Conservation (phyloP, 2,113 vertebrate species). For the Cygnus buccinator region DNA sequence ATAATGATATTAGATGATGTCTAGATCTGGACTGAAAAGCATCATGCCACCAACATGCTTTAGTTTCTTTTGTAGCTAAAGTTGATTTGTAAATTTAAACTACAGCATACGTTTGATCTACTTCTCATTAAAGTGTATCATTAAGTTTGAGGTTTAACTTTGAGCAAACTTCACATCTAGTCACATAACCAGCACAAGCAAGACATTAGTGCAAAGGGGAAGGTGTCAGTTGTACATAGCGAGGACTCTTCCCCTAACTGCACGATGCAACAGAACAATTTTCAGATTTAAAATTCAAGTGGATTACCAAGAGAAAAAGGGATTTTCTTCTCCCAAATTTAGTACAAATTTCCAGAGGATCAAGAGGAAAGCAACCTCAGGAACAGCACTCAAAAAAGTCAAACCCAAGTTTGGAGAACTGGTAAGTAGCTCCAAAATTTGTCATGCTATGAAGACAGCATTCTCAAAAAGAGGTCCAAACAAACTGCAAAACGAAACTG, state of each 20-base stretch:
- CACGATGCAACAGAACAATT: conserved; percentile 53
- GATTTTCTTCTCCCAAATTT: conserved; percentile 71
- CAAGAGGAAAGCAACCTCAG: conserved; percentile 62
- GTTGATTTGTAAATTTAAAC: conserved; percentile 67
- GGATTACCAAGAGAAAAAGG: conserved; percentile 61
- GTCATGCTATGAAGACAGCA: conserved; percentile 73
- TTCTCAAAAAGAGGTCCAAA: conserved; percentile 67
- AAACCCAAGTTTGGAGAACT: conserved; percentile 55
- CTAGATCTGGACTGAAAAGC: conserved; percentile 75
- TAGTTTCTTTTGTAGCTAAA: conserved; percentile 74
- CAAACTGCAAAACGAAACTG: conserved; percentile 72
- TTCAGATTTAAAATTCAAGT: conserved; percentile 74
- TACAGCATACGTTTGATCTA: conserved; percentile 64
- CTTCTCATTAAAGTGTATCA: conserved; percentile 66
- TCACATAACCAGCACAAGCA: conserved; percentile 75
- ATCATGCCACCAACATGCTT: conserved; percentile 83
- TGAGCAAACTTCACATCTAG: conserved; percentile 73
- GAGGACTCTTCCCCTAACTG: conserved; percentile 41
- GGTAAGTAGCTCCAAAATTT: conserved; percentile 59
- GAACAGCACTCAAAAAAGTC: conserved; percentile 42
- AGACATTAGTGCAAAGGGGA: conserved; percentile 59
- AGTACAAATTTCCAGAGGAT: conserved; percentile 67
- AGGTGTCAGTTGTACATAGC: conserved; percentile 35
- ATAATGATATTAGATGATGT: conserved; percentile 69
- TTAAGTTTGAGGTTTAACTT: conserved; percentile 72